Evolutionary conservation across 2,888 invertebrate genomes (phyloP), one percentile per base, ranked within the genome.

Genomic region (Erebia ligea): DNA sequence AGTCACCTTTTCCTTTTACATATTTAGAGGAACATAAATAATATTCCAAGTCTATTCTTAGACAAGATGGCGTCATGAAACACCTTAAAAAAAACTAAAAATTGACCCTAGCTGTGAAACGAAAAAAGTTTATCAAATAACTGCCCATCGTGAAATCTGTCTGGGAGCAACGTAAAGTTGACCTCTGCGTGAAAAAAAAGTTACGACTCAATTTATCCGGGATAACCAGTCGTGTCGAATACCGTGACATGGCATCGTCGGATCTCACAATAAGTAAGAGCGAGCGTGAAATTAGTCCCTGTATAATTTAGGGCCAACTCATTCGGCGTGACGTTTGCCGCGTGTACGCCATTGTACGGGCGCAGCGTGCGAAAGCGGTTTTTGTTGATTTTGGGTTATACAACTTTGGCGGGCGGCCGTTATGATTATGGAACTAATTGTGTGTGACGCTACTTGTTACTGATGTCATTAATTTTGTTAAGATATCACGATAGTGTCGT

Each of bases 261-360:
- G 84, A 86, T 88, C 87, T 83, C 85, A 91, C 92, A 92, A 92
- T 90, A 84, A 85, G 80, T 86, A 90, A 85, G 87, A 90, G 85
- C 85, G 81, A 85, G 82, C 92, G 89, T 92, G 90, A 93, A 93
- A 93, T 92, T 88, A 91, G 87, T 77, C 80, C 80, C 82, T 79
- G 84, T 84, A 86, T 85, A 84, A 91, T 88, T 91, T 87, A 91
- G 88, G 89, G 90, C 89, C 82, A 84, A 84, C 80, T 86, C 84
- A 86, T 85, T 86, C 82, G 80, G 86, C 88, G 86, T 89, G 85
- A 83, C 88, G 84, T 70, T 73, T 70, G 91, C 89, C 91, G 89
- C 92, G 92, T 92, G 92, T 72, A 87, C 78, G 79, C 80, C 84
- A 84, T 91, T 91, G 89, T 89, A 79, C 80, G 72, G 73, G 76